phyloP scores from a whole-genome alignment of 2,797 vertebrate genomes.

The Steatocranus sp. region DNA sequence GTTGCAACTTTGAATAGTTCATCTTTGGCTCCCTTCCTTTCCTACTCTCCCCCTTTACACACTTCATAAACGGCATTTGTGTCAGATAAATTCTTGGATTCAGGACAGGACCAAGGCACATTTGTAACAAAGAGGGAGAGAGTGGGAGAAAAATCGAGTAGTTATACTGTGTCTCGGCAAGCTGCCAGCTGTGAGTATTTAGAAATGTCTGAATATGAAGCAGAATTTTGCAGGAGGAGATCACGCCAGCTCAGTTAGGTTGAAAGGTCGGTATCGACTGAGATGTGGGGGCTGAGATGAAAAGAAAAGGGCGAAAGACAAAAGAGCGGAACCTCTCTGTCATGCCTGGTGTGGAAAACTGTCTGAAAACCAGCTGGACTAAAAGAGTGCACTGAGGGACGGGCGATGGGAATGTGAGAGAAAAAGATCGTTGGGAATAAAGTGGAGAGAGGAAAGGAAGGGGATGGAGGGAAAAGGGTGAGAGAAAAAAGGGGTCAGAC shows the following conservation, averaged over 20 bases:
- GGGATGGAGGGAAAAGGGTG: not conserved
- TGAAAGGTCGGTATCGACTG: not conserved
- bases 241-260: not conserved
- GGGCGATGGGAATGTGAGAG: not conserved
- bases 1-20: not conserved
- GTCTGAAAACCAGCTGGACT: not conserved
- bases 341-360: conserved; percentile 6
- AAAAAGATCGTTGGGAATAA: not conserved
- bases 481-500: conserved; percentile 9
- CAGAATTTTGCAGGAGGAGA: not conserved
- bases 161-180: not conserved
- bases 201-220: not conserved
- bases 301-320: not conserved
- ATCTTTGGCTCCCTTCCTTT: not conserved
- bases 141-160: not conserved
- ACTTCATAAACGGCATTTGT: not conserved
- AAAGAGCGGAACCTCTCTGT: not conserved
- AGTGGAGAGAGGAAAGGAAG: not conserved
- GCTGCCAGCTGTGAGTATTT: not conserved
- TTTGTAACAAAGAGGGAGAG: not conserved
- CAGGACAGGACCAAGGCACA: not conserved
- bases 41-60: not conserved
- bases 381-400: not conserved
- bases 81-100: not conserved
- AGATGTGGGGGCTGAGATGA: not conserved